Base-by-base conservation (phyloP, 2,888 invertebrate genomes). In the Diarsia brunnea region DNA sequence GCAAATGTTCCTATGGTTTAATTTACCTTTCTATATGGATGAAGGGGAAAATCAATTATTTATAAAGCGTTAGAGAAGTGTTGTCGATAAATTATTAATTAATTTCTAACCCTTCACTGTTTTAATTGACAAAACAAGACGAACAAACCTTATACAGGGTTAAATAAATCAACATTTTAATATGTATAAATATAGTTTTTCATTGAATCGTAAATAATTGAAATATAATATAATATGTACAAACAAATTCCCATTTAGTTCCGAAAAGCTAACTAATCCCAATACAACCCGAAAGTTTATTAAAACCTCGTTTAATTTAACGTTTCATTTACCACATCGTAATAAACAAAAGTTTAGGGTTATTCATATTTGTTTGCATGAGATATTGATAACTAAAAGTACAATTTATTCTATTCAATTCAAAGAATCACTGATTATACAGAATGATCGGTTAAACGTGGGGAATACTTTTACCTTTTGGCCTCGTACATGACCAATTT, bases 251-350 rank as follows among this genome's bases (percentile, higher is more conserved):
- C 63, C 66, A 43, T 55, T 63, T 38, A 53, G 51, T 27, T n/a
- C 27, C 14, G 16, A 14, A 2, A 5, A 11, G 16, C 24, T 31
- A 7, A 74, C 38, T 38, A 38, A 60, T 49, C 73, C 61, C 74
- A 60, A 58, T 75, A 38, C 12, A 21, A 38, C 21, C n/a, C 31
- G 10, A 75, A 81, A 70, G 51, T 82, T 70, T 58, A 67, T 70
- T 69, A 61, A 55, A 81, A 75, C n/a, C 14, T 53, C 24, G 14
- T 51, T 61, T 58, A 58, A 53, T 79, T 70, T 58, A 38, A 51
- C 51, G 16, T 47, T 47, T 60, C 16, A 58, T 21, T 58, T 21
- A 53, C 4, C 16, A 60, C 24, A 47, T 38, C 24, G 16, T 55
- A 21, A 24, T 45, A 53, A 45, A 72, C 8, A 27, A n/a, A n/a